These are phyloP conservation scores for Megaceryle torquata DNA, from an alignment of 2,113 vertebrate genomes.

Conservation along the genomic window DNA sequence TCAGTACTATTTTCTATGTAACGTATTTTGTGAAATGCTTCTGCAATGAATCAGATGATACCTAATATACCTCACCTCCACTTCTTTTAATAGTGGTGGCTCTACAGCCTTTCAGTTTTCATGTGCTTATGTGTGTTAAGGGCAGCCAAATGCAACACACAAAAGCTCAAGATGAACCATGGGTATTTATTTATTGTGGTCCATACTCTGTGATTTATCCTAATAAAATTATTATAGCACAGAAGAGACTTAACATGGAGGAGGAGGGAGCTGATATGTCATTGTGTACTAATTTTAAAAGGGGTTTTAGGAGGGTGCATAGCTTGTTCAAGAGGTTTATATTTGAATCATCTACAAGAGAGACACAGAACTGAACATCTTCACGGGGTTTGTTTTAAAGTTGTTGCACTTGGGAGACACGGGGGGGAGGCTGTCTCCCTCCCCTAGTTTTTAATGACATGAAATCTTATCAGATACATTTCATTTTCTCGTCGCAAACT, in stretches of 20 bases:
- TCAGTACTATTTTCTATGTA: not conserved
- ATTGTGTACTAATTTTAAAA: constrained; percentile 26
- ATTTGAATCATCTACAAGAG: not conserved
- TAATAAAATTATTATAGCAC: constrained; percentile 59
- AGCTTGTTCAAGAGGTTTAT: not conserved
- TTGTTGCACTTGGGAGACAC: not conserved
- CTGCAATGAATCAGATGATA: not conserved
- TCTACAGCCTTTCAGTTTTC: constrained; percentile 6
- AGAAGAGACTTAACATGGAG: constrained; percentile 52
- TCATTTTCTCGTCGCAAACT: not conserved
- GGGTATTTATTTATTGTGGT: constrained; percentile 32
- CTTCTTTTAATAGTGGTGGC: not conserved
- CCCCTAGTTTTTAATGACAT: not conserved
- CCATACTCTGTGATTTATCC: constrained; percentile 54
- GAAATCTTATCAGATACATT: not conserved
- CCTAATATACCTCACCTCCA: not conserved
- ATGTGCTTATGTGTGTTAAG: not conserved
- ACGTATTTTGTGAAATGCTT: not conserved
- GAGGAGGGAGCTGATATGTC: constrained; percentile 50
- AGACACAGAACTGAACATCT: not conserved
- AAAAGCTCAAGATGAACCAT: constrained; percentile 22
- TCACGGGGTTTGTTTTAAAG: not conserved
- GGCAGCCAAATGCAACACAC: not conserved
- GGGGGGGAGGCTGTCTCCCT: rapidly evolving
- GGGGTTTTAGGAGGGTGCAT: not conserved